These are phyloP conservation scores for Lanius collurio DNA, from an alignment of 2,113 vertebrate species.

Conservation along the genomic window DNA sequence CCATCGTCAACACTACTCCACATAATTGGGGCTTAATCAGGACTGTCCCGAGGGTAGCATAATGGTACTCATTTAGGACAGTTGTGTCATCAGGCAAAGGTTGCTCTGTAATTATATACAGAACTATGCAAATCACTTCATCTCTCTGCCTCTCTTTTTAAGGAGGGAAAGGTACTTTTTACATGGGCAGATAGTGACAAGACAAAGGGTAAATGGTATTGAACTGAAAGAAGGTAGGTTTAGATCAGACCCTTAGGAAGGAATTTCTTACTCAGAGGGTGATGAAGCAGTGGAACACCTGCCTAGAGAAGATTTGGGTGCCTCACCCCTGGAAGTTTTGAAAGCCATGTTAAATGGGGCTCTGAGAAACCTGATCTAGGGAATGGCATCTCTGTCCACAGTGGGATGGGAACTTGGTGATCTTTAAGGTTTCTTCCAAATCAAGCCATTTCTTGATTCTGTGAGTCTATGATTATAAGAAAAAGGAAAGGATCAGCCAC, in stretches of 20 bases:
- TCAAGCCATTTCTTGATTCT: background rate
- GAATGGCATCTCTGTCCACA: background rate
- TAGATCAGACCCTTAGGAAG: background rate
- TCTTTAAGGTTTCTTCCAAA: background rate
- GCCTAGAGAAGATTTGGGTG: background rate
- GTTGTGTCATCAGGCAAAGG: conserved; percentile 8
- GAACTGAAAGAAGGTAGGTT: background rate
- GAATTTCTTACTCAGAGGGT: background rate
- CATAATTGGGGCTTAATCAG: background rate
- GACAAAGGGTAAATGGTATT: background rate
- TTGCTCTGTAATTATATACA: conserved; percentile 22
- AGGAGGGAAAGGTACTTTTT: background rate
- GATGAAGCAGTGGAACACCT: background rate
- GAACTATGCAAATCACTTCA: background rate
- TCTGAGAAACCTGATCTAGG: background rate
- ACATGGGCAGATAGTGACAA: background rate
- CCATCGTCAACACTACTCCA: background rate
- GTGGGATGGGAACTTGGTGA: rapidly evolving
- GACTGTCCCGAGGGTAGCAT: background rate
- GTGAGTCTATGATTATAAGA: background rate
- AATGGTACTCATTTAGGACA: conserved; percentile 10
- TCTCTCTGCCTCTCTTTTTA: background rate
- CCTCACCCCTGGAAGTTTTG: background rate
- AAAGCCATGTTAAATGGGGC: background rate
- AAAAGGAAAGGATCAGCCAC: background rate